Evolutionary conservation across 2,113 vertebrate species (phyloP), one percentile per base, ranked within the genome.

Genomic region (Entomyzon cyanotis): DNA sequence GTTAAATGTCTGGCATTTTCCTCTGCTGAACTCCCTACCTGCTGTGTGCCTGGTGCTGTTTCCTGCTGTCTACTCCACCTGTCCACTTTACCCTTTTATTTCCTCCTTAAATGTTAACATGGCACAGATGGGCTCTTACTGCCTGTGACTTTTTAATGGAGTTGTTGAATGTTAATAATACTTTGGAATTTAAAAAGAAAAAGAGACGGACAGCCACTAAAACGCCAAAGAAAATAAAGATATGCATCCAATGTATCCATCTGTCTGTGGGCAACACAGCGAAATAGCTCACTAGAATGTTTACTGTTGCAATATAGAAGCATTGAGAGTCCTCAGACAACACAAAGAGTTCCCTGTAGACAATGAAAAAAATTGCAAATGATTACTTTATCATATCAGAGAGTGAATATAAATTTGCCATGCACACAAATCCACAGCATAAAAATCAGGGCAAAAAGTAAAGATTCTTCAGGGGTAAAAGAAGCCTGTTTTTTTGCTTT

Each of bases 51-150:
- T 93, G 74, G 71, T 94, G 94, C 71, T 80, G 35, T 84, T 91
- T 96, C 96, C 90, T 84, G 93, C 95, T 97, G 88, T 89, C 93
- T 95, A 62, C 87, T 96, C 95, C 92, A 91, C 92, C 94, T 95
- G 95, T 93, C 95, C 94, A 84, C 77, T 96, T 96, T 94, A 95
- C 67, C 91, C 87, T 94, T 97, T 96, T 95, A 95, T 96, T 94
- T 95, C 94, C 90, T 96, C 92, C 89, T 95, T 95, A 96, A 96
- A 93, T 90, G 95, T 73, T 94, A 95, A 95, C 95, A 93, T 76
- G 90, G 82, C 94, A 94, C 91, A 97, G 94, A 96, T 94, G 88
- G 93, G 46, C 81, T 85, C 84, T 96, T 93, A 93, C 81, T 93
- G 93, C 91, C 78, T 95, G 67, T 94, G 95, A 96, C 95, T 94